These are phyloP conservation scores for Hippocampus abdominalis DNA, from an alignment of 2,113 vertebrate species.

Conservation along the genomic window DNA sequence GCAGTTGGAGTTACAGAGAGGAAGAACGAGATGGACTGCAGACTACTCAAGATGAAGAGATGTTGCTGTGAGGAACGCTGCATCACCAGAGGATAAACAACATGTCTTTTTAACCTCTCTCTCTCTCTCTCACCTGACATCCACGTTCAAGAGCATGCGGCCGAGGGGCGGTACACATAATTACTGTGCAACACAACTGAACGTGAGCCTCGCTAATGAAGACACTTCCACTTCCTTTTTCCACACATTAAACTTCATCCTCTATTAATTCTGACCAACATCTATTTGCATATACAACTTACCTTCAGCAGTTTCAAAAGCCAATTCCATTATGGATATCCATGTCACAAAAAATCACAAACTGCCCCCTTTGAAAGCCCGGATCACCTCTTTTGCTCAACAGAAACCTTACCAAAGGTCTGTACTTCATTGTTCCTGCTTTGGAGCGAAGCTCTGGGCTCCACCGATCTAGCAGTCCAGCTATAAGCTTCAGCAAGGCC, in stretches of 20 bases:
- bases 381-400: not conserved
- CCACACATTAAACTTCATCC: not conserved
- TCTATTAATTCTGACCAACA: not conserved
- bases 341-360: not conserved
- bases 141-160: not conserved
- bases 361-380: not conserved
- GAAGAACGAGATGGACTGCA: not conserved
- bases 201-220: not conserved
- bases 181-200: not conserved
- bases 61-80: not conserved
- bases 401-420: constrained; percentile 56
- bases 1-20: constrained; percentile 1
- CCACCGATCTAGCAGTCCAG: constrained; percentile 11
- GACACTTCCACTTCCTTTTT: not conserved
- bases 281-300: not conserved
- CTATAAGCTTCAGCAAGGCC: constrained; percentile 27
- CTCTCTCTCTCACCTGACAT: constrained; percentile 11
- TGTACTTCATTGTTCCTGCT: constrained; percentile 64
- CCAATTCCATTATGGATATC: not conserved
- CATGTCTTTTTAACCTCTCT: not conserved
- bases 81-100: not conserved
- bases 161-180: constrained; percentile 3
- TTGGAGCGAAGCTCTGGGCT: constrained; percentile 7
- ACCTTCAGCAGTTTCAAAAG: not conserved
- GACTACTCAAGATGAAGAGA: not conserved